A percentile compares a stretch with the other conserved stretches of the same genome.
Conservation (phyloP, 2,113 vertebrate genomes). For the Anthoscopus minutus region DNA sequence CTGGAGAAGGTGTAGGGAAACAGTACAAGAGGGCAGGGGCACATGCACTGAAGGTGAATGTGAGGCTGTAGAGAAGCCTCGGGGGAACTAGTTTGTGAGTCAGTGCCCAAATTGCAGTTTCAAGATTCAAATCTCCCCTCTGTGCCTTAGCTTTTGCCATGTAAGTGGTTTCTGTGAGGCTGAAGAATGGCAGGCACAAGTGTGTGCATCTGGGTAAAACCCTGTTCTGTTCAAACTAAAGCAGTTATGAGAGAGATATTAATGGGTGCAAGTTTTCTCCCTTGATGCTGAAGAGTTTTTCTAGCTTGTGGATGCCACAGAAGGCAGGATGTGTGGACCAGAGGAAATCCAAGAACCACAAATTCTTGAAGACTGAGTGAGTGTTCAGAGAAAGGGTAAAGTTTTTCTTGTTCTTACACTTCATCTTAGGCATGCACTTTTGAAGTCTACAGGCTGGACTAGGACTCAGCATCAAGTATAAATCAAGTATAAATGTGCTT, state of each 20-base stretch:
- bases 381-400: neutral
- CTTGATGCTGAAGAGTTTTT: neutral
- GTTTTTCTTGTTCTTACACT: neutral
- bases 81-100: neutral
- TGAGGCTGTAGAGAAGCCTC: neutral
- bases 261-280: neutral
- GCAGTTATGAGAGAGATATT: neutral
- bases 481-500: neutral
- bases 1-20: neutral
- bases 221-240: neutral
- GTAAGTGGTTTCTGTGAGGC: neutral
- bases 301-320: neutral
- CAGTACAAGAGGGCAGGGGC: neutral
- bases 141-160: neutral
- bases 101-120: neutral
- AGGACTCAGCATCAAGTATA: neutral
- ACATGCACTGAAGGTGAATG: too few species aligned
- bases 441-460: neutral
- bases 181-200: neutral
- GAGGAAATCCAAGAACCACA: neutral
- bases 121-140: neutral
- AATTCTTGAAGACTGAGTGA: neutral
- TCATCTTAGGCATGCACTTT: neutral
- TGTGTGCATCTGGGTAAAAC: neutral
- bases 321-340: neutral